Percentiles rank a stretch among this genome's conserved stretches.
Conservation (phyloP, 2,888 invertebrate species). For the Glyphotaelius pellucidus region DNA sequence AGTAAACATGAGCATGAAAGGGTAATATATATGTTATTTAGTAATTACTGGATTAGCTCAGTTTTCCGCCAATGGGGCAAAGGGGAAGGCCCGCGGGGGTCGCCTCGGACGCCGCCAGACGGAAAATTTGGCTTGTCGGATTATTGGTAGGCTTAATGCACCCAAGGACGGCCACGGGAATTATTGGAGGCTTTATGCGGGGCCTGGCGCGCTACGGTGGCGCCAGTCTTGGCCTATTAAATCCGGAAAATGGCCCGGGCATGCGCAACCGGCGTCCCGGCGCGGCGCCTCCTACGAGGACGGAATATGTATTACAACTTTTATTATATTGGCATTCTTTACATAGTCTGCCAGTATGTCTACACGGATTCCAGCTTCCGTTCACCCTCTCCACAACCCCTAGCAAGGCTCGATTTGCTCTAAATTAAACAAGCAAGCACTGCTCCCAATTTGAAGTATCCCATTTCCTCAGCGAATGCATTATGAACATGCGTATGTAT, state of each 20-base stretch:
- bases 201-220: slow-evolving; percentile 62
- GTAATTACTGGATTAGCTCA: not conserved
- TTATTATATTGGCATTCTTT: slow-evolving; percentile 22
- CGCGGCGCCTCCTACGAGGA: slow-evolving; percentile 30
- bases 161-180: slow-evolving; percentile 50
- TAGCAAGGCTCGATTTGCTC: not conserved
- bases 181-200: slow-evolving; percentile 60
- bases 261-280: slow-evolving; percentile 34
- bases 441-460: not conserved
- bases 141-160: slow-evolving; percentile 25
- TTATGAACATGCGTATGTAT: not conserved
- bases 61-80: not conserved
- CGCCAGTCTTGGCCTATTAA: slow-evolving; percentile 66
- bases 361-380: slow-evolving; percentile 6
- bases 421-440: not conserved
- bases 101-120: not conserved
- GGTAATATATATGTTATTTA: not conserved
- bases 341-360: slow-evolving; percentile 15
- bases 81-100: not conserved
- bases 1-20: not conserved
- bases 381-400: not conserved
- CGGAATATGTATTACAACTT: slow-evolving; percentile 33
- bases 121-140: slow-evolving; percentile 47
- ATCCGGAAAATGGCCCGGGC: slow-evolving; percentile 48
- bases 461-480: not conserved